phyloP scores from a whole-genome alignment of 2,113 vertebrate genomes.

The Pollachius pollachius region DNA sequence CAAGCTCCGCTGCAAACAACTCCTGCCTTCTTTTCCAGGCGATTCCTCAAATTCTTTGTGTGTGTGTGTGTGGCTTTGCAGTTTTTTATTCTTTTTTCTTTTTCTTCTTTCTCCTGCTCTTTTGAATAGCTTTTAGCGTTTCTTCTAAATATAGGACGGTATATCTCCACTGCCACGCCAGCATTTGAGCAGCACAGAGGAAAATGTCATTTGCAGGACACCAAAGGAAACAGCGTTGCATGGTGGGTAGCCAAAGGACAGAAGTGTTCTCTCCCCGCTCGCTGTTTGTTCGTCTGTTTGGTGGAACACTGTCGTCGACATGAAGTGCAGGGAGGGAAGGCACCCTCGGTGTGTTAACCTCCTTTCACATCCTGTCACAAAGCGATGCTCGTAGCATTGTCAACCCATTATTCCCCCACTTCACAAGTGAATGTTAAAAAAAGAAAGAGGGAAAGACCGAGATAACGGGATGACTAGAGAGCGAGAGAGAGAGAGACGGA shows the following conservation, averaged over 20 bases:
- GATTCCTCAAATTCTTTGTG: too few relatives aligned
- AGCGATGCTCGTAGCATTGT: too few relatives aligned
- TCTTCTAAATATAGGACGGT: slow-evolving; percentile 59
- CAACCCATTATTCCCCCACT: too few relatives aligned
- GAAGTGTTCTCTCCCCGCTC: background rate
- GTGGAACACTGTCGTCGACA: too few relatives aligned
- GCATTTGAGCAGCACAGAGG: slow-evolving; percentile 34
- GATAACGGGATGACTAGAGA: too few relatives aligned
- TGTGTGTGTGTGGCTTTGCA: background rate
- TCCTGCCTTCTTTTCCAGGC: too few relatives aligned
- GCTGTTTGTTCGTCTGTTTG: background rate
- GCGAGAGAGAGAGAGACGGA: background rate
- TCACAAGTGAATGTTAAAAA: too few relatives aligned
- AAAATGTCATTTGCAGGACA: slow-evolving; percentile 23
- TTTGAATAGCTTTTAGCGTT: slow-evolving; percentile 61
- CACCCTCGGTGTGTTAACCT: too few relatives aligned
- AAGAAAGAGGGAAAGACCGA: background rate
- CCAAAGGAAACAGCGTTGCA: background rate
- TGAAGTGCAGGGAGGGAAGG: too few relatives aligned
- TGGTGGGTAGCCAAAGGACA: background rate
- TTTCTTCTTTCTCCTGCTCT: slow-evolving; percentile 41
- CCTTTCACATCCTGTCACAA: too few relatives aligned
- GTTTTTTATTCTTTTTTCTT: slow-evolving; percentile 45
- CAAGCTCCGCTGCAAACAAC: too few relatives aligned
- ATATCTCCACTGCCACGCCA: slow-evolving; percentile 23